These are phyloP conservation scores for Sceloporus undulatus DNA, from an alignment of 2,113 vertebrate species.

Conservation along the genomic window DNA sequence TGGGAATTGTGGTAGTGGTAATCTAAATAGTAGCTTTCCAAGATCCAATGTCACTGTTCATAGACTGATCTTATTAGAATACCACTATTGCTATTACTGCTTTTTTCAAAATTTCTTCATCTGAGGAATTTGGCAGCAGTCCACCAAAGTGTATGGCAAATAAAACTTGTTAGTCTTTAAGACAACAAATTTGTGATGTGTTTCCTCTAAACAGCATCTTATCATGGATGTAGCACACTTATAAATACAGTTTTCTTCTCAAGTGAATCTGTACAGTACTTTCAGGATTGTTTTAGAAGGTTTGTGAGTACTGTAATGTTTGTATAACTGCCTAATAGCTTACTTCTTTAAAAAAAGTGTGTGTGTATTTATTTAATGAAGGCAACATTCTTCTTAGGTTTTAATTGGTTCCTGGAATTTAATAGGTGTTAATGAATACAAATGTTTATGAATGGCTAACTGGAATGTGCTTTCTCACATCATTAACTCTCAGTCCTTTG, in stretches of 20 bases:
- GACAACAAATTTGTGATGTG: background rate
- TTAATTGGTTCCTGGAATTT: conserved; percentile 14
- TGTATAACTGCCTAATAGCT: background rate
- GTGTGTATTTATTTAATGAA: conserved; percentile 1
- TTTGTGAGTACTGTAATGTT: background rate
- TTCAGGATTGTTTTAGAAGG: conserved; percentile 10
- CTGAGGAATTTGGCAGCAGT: too few relatives aligned
- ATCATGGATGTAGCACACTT: background rate
- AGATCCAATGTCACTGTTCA: background rate
- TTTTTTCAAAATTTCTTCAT: background rate
- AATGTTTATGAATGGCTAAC: conserved; percentile 12
- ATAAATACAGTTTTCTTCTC: background rate
- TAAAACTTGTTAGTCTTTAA: too few relatives aligned
- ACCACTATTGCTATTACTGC: background rate
- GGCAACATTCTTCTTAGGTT: background rate
- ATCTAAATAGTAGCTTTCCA: too few relatives aligned
- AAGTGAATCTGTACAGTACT: background rate
- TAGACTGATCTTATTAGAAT: background rate
- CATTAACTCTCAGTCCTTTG: background rate
- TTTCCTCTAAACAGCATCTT: background rate
- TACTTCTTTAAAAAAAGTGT: background rate
- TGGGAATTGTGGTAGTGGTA: too few relatives aligned
- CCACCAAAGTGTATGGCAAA: too few relatives aligned
- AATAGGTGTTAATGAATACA: conserved; percentile 24
- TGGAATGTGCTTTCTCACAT: background rate